Percentiles rank a stretch among this genome's conserved stretches.
Conservation (phyloP, 30 jellyfish, hydroid and myxozoan species). For the Morbakka virulenta region DNA sequence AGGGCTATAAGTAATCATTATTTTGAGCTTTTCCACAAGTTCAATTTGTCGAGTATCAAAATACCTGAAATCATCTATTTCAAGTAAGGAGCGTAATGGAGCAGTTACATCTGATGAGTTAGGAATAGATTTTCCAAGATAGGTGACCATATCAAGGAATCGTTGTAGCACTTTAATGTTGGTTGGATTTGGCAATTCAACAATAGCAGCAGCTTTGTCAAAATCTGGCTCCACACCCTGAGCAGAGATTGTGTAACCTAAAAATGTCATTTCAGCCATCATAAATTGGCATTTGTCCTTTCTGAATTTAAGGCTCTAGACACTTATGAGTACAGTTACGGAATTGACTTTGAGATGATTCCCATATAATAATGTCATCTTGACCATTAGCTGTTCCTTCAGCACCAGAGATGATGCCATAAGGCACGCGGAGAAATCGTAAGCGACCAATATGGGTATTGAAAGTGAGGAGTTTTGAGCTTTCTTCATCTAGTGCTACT, state of each 20-base stretch:
- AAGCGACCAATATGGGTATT: no score
- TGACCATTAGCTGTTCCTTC: constrained; percentile 37
- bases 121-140: no score
- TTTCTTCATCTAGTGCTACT: no score
- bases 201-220: constrained; percentile 38
- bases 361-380: constrained; percentile 63
- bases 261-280: no score
- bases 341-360: constrained; percentile 8
- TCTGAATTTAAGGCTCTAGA: constrained; percentile 22
- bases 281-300: constrained; percentile 53
- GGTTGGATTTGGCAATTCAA: constrained; percentile 54
- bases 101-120: no score
- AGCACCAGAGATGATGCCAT: constrained; percentile 14
- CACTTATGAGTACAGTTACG: not conserved
- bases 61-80: constrained; percentile 6
- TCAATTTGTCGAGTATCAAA: constrained; percentile 33
- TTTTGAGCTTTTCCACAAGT: constrained; percentile 24
- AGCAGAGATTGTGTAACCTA: constrained; percentile 56
- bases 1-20: constrained; percentile 41
- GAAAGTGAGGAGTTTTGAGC: no score
- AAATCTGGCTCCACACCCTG: no score
- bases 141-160: constrained; percentile 56
- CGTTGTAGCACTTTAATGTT: constrained; percentile 42
- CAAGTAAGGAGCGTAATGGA: no score
- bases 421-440: constrained; percentile 10